Percentiles rank a stretch among this genome's conserved stretches.
These are phyloP conservation scores for Lasioglossum albipes DNA, from an alignment of 1,140 invertebrate species.

Conservation along the genomic window DNA sequence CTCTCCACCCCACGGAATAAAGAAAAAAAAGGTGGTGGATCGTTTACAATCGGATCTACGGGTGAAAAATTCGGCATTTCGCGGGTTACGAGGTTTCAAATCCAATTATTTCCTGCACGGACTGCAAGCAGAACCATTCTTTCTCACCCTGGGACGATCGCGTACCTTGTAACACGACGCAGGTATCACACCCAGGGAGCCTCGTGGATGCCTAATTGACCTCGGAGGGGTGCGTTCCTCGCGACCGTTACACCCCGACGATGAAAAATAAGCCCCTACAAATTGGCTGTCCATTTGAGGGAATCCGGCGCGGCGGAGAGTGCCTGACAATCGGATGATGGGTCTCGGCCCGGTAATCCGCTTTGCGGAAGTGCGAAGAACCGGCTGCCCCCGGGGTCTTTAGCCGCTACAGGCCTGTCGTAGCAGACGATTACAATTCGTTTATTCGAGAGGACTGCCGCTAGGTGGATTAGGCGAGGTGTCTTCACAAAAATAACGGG, in stretches of 20 bases:
- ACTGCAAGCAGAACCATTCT: neutral
- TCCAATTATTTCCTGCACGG: conserved; percentile 39
- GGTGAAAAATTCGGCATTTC: conserved; percentile 10
- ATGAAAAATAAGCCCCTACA: conserved; percentile 45
- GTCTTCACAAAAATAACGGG: no score
- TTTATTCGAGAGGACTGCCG: neutral
- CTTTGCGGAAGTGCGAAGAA: conserved; percentile 28
- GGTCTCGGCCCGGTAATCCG: conserved; percentile 13
- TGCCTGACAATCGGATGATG: conserved; percentile 21
- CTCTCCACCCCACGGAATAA: neutral
- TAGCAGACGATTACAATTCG: neutral
- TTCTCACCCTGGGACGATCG: conserved; percentile 17
- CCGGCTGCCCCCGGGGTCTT: neutral
- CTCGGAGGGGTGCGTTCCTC: conserved; percentile 49
- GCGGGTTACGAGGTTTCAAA: neutral
- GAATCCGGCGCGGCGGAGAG: conserved; percentile 8
- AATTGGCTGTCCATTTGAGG: conserved; percentile 40
- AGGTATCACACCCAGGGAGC: conserved; percentile 47
- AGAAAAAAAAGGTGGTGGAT: neutral
- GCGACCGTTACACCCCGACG: conserved; percentile 55
- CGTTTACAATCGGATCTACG: neutral
- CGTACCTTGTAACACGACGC: conserved; percentile 56
- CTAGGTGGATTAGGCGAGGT: no score
- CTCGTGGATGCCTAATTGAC: conserved; percentile 64
- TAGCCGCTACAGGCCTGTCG: neutral